Conservation (phyloP, 2,113 vertebrate genomes). For the Bufo gargarizans region DNA sequence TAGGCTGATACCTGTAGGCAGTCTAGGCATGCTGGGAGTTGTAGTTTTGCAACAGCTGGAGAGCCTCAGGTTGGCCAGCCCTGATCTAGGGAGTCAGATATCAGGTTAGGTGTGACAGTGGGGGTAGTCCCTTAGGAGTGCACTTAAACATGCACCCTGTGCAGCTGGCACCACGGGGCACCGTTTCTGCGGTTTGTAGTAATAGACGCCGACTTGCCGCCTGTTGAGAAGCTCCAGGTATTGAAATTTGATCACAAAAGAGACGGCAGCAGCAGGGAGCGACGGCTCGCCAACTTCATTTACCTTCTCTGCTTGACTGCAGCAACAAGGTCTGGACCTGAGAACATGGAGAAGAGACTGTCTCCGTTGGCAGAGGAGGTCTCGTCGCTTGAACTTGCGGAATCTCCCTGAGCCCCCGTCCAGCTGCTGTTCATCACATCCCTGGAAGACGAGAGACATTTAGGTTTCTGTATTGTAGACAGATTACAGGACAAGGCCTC, state of each 20-base stretch:
- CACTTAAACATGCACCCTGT: too few species aligned
- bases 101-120: too few species aligned
- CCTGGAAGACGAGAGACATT: slow-evolving; percentile 70
- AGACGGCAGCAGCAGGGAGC: background rate
- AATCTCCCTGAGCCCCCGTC: slow-evolving; percentile 95
- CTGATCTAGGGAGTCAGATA: too few species aligned
- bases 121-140: too few species aligned
- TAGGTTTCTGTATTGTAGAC: background rate
- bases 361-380: slow-evolving; percentile 96
- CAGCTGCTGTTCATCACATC: slow-evolving; percentile 89
- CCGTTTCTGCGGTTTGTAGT: background rate
- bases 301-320: slow-evolving; percentile 97
- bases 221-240: background rate
- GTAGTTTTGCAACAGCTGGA: too few species aligned
- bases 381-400: slow-evolving; percentile 95
- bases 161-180: background rate
- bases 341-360: slow-evolving; percentile 99
- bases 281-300: background rate
- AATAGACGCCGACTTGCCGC: background rate
- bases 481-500: too few species aligned
- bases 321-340: slow-evolving; percentile 95
- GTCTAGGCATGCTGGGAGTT: too few species aligned
- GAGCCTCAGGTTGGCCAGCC: too few species aligned
- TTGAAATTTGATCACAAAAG: background rate
- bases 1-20: too few species aligned